Evolutionary conservation across 2,797 vertebrate species (phyloP).

Genomic region (Bufotes viridis): DNA sequence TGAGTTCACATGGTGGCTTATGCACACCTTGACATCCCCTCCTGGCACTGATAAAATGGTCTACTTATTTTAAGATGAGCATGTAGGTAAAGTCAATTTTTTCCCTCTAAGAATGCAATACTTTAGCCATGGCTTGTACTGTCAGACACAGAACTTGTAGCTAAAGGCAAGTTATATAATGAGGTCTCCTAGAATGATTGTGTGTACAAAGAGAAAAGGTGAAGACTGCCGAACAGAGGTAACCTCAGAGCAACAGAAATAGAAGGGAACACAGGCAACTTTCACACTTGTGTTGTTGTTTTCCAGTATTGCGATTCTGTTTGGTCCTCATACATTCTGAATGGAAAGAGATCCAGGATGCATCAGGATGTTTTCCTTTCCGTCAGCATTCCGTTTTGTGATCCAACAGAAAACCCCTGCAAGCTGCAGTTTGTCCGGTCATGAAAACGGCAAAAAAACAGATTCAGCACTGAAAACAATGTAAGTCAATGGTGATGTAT

Average conservation of each 20-base stretch:
- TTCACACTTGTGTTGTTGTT: no score
- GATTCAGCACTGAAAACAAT: no score
- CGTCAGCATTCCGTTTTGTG: no score
- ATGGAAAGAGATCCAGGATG: no score
- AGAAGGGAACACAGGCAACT: neutral
- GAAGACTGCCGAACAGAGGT: neutral
- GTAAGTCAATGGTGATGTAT: no score
- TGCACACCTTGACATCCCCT: neutral
- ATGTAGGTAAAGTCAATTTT: constrained; percentile 20
- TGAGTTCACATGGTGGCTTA: neutral
- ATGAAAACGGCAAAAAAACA: no score
- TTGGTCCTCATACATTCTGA: no score
- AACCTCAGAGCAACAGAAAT: constrained; percentile 8
- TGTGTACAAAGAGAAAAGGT: constrained; percentile 3
- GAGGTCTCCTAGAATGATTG: constrained; percentile 32
- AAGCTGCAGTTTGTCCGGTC: no score
- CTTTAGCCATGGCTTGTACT: constrained; percentile 16
- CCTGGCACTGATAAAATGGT: neutral
- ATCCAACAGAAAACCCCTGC: no score
- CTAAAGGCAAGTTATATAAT: constrained; percentile 34
- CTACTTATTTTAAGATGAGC: constrained; percentile 29
- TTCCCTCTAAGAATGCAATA: constrained; percentile 5
- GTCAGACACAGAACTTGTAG: constrained; percentile 29
- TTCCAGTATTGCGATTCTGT: no score
- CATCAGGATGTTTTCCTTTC: no score